phyloP scores from a whole-genome alignment of 2,797 vertebrate species.

The Natrix natrix region DNA sequence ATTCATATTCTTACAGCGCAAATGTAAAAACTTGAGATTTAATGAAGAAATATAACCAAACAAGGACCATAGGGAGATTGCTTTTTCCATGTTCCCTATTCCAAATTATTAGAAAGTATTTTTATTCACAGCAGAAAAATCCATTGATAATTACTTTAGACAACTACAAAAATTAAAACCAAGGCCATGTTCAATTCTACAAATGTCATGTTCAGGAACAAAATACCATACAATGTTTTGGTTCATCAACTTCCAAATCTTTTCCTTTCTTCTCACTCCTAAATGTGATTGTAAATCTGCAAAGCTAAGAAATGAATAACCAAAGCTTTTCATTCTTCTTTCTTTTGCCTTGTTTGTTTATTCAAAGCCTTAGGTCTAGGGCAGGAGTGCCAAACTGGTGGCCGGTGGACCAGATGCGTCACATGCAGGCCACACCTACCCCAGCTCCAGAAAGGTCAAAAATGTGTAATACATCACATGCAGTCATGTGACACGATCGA shows the following conservation, averaged over 20 bases:
- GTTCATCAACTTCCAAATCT: not conserved
- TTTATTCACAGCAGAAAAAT: not conserved
- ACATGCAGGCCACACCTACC: not conserved
- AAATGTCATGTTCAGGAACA: not conserved
- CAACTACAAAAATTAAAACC: not conserved
- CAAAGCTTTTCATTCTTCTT: not conserved
- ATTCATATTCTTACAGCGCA: not conserved
- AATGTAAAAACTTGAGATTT: not conserved
- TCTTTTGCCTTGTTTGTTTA: not conserved
- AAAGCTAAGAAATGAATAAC: not conserved
- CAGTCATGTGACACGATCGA: too few species aligned
- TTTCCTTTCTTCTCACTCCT: not conserved
- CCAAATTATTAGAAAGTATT: not conserved
- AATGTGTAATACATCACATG: not conserved
- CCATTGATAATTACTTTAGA: not conserved
- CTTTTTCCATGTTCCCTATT: not conserved
- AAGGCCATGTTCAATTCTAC: conserved; percentile 1
- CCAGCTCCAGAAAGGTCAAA: not conserved
- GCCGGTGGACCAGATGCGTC: not conserved
- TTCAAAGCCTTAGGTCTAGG: not conserved
- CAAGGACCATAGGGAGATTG: not conserved
- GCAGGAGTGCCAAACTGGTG: not conserved
- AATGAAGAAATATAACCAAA: not conserved
- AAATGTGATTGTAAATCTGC: conserved; percentile 1
- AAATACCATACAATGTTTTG: not conserved